Evolutionary conservation across 2,888 invertebrate genomes (phyloP), one percentile per base, ranked within the genome.

Genomic region (Brachyopa scutellaris): DNA sequence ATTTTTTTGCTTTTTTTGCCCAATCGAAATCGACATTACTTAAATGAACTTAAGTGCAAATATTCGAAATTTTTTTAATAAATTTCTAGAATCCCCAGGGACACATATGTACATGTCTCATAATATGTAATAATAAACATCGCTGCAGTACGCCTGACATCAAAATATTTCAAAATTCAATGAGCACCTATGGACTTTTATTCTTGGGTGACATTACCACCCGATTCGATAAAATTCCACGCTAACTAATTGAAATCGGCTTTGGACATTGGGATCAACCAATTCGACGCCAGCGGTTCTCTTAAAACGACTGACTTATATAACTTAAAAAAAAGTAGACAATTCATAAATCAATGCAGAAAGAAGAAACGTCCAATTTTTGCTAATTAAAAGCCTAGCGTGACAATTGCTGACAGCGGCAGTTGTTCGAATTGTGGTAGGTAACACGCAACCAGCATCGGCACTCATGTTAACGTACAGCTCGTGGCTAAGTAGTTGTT

Each of bases 211-310:
- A 72, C 77, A 72, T 70, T 72, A 82, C 82, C 57, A 77, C 59
- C 66, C 29, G 23, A 66, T 72, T 77, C 77, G 82, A 70, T 53
- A 45, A 72, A 82, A 82, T 82, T 82, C 82, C 70, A 77, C 77
- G 82, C 82, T 72, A 82, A 77, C 82, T 82, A 82, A 82, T 82
- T 82, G 82, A 66, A 82, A 82, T 59, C 66, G 61, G 62, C 72
- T 82, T 82, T 82, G 82, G 82, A 77, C 70, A 82, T 72, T 82
- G 77, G 69, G 82, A 82, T 77, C 82, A 82, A 82, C 51, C 77
- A 77, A 82, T 77, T 47, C 64, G 77, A 77, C 77, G 76, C 64
- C 80, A 40, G 45, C 21, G 7, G 49, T 64, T 42, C 69, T 61
- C 59, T 49, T 42, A 40, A 59, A 51, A 29, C 21, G 17, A 13